Conservation (phyloP, 2,113 vertebrate species). For the Albula goreensis region DNA sequence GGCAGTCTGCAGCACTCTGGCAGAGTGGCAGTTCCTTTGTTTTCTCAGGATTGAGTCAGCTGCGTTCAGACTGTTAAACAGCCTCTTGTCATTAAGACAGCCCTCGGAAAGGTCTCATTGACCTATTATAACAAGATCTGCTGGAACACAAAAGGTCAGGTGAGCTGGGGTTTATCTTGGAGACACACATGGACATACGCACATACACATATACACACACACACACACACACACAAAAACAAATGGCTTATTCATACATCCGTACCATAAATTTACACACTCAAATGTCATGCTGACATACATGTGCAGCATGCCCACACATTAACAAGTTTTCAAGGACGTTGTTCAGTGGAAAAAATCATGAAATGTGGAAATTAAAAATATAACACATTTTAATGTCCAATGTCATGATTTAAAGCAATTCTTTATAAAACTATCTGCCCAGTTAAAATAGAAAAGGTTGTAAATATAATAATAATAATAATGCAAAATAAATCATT, state of each 20-base stretch:
- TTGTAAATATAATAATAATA: no score
- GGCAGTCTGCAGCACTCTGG: not conserved
- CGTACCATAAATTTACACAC: not conserved
- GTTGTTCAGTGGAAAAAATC: not conserved
- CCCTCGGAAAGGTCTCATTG: slow-evolving; percentile 44
- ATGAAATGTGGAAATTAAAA: not conserved
- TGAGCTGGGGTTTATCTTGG: slow-evolving; percentile 18
- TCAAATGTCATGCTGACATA: not conserved
- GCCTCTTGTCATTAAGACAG: slow-evolving; percentile 37
- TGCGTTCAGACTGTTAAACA: slow-evolving; percentile 34
- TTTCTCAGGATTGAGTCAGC: slow-evolving; percentile 26
- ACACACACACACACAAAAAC: slow-evolving; percentile 1
- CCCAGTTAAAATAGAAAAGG: no score
- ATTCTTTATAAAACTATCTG: no score
- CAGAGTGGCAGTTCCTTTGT: slow-evolving; percentile 5
- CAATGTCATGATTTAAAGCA: no score
- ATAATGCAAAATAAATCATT: not conserved
- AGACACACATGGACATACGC: slow-evolving; percentile 2
- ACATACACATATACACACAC: not conserved
- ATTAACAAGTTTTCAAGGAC: not conserved
- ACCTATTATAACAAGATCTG: slow-evolving; percentile 43
- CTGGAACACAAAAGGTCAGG: slow-evolving; percentile 44
- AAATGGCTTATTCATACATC: not conserved
- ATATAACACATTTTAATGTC: no score
- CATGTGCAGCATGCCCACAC: not conserved